Evolutionary conservation across 2,113 vertebrate genomes (phyloP).

Genomic region (Leuciscus idus): DNA sequence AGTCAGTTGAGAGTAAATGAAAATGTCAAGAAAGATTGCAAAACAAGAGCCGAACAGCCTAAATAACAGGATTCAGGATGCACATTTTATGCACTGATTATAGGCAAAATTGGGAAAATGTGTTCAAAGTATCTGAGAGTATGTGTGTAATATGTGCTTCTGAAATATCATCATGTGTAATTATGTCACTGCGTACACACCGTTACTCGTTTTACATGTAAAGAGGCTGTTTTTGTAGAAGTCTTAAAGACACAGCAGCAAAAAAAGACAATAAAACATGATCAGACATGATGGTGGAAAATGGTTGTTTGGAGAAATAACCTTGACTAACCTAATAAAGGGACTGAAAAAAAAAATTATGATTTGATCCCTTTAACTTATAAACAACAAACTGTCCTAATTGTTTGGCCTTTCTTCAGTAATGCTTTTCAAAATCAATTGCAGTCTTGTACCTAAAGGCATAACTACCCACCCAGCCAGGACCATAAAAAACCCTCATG

Average conservation of each 20-base stretch:
- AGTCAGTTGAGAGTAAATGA: not conserved
- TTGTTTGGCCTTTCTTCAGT: slow-evolving; percentile 1
- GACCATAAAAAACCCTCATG: not conserved
- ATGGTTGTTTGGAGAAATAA: not conserved
- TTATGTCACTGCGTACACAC: not conserved
- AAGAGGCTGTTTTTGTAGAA: not conserved
- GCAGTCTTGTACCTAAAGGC: not conserved
- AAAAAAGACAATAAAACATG: not conserved
- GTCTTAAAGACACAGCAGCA: not conserved
- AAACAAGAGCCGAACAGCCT: not conserved
- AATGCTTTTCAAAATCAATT: slow-evolving; percentile 4
- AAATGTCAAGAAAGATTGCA: not conserved
- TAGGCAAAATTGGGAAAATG: not conserved
- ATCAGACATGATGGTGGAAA: not conserved
- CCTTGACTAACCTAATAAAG: not conserved
- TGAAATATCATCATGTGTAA: not conserved
- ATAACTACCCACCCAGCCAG: not conserved
- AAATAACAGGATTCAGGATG: not conserved
- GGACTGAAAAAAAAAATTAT: not conserved
- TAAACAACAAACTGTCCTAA: not conserved
- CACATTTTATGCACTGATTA: not conserved
- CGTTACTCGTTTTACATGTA: not conserved
- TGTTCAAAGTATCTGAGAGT: not conserved
- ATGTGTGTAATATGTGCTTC: too few species aligned
- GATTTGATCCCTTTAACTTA: not conserved